Conservation (phyloP, 2,797 vertebrate species). For the Mastacembelus armatus region DNA sequence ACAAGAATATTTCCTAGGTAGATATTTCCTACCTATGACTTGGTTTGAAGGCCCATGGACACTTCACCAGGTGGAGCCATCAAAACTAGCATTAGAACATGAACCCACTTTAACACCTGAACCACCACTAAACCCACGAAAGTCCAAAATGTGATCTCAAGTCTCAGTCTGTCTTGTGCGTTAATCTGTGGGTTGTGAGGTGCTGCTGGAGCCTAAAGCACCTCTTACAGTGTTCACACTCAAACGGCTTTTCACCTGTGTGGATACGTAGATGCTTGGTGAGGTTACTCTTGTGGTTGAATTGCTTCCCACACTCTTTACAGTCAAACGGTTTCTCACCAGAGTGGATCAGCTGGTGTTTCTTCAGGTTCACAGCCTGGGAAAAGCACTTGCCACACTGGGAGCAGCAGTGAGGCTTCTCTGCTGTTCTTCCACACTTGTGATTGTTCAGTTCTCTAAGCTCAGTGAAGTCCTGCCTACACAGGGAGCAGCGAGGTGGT, state of each 20-base stretch:
- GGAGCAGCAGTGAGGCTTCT: constrained; percentile 22
- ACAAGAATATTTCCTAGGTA: too few species aligned
- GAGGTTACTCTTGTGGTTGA: constrained; percentile 43
- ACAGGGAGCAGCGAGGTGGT: not conserved
- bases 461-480: not conserved
- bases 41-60: too few species aligned
- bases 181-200: constrained; percentile 18
- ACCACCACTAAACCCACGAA: too few species aligned
- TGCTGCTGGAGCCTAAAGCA: constrained; percentile 43
- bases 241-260: constrained; percentile 26
- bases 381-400: constrained; percentile 40
- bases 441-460: not conserved
- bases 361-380: not conserved
- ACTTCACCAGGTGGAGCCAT: too few species aligned
- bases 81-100: too few species aligned
- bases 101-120: too few species aligned
- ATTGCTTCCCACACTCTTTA: constrained; percentile 24
- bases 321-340: constrained; percentile 25
- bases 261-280: constrained; percentile 37
- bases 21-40: too few species aligned
- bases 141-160: too few species aligned
- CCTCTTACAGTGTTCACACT: constrained; percentile 19
- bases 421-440: accelerated
- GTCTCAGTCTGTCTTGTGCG: constrained; percentile 10
- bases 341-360: constrained; percentile 25